Conservation (phyloP, 2,888 invertebrate species). For the Palloptera scutellata region DNA sequence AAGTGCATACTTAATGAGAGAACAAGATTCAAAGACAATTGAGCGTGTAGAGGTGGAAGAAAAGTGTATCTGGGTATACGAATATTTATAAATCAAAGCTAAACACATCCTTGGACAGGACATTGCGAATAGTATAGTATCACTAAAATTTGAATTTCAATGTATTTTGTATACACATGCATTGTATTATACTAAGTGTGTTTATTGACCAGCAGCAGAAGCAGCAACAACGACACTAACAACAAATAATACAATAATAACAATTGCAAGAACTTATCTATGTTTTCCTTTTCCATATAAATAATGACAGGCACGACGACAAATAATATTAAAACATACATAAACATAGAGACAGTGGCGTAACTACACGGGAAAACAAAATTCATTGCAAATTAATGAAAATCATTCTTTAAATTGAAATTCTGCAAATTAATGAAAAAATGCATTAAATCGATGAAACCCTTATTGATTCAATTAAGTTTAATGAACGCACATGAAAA, state of each 20-base stretch:
- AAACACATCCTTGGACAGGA: constrained; percentile 33
- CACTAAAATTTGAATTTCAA: constrained; percentile 27
- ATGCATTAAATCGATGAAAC: too few species aligned
- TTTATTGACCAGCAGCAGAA: constrained; percentile 11
- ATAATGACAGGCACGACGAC: constrained; percentile 59
- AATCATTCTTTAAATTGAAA: too few species aligned
- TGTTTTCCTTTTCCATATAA: constrained; percentile 53
- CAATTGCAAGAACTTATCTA: constrained; percentile 34
- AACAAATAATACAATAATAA: not conserved
- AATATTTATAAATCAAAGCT: constrained; percentile 54
- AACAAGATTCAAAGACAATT: too few species aligned
- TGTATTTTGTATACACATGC: constrained; percentile 31
- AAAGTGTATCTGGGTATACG: not conserved
- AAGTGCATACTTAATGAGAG: too few species aligned
- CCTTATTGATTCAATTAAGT: too few species aligned
- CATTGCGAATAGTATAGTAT: constrained; percentile 20
- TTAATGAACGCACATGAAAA: too few species aligned
- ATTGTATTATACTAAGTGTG: constrained; percentile 20
- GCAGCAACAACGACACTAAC: not conserved
- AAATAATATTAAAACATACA: constrained; percentile 49
- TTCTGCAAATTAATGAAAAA: too few species aligned
- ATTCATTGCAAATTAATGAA: too few species aligned
- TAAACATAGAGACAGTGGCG: not conserved
- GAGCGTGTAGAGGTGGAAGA: too few species aligned
- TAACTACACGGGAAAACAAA: too few species aligned